Evolutionary conservation across 2,113 vertebrate genomes (phyloP), one percentile per base, ranked within the genome.

Genomic region (Thunnus maccoyii): DNA sequence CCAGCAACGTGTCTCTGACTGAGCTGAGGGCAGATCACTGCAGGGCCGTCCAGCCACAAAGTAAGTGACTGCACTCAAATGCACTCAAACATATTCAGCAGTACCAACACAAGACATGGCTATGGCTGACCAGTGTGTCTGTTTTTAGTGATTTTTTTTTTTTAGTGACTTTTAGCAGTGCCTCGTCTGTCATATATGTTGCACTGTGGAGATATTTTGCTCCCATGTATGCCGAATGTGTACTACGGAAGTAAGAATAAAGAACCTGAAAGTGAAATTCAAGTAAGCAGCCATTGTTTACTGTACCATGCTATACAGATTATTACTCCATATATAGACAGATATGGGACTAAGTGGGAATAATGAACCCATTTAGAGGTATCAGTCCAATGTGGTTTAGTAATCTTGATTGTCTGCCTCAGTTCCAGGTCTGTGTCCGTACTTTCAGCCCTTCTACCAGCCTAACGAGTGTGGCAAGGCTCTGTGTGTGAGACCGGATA

Each of bases 371-470:
- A 20, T 55, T 55, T 5, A 58, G 50, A 71, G 13, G 18, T 32
- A 25, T n/a, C 2, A 1, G 1, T 18, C 47, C n/a, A 15, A 51
- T 41, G 18, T 56, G 64, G 6, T 27, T 22, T 18, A 9, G 0
- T 18, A 13, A 80, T 57, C 14, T 17, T n/a, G 2, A 15, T n/a
- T 25, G 1, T 61, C 0, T n/a, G 3, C 27, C 12, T 91, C 92
- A 96, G 96, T 97, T 93, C 82, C 97, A 95, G 97, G 96, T 46
- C 95, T 99, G 92, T 97, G 96, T 92, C 96, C 96, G 0, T 98
- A 98, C 89, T 99, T 99, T 91, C 98, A 99, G 94, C 98, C 98
- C 5, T 99, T 99, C 82, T 99, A 99, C 86, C 98, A 99, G 92
- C 98, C 98, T 30, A 99, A 98, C 3, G 98, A 99, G 91, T 99